Conservation (phyloP, 2,797 vertebrate genomes). For the Gobionotothen gibberifrons region DNA sequence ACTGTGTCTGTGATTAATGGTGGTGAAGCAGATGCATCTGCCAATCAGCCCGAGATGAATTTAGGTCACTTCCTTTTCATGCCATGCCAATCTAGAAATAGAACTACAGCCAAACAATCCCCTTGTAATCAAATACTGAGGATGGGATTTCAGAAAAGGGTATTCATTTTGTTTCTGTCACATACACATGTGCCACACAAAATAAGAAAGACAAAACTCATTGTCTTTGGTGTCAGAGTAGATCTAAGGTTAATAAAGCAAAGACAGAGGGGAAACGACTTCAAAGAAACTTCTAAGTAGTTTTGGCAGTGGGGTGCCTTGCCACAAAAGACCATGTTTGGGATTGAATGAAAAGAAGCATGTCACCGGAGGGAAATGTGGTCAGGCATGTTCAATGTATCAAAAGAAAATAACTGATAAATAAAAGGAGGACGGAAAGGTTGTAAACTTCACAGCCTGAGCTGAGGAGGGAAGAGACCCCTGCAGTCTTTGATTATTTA, state of each 20-base stretch:
- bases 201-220: constrained; percentile 2
- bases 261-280: constrained; percentile 66
- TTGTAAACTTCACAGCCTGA: constrained; percentile 81
- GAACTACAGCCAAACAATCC: constrained; percentile 35
- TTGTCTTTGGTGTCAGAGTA: constrained; percentile 47
- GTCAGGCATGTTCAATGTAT: constrained; percentile 72
- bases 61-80: constrained; percentile 67
- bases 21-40: constrained; percentile 71
- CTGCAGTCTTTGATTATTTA: constrained; percentile 78
- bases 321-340: constrained; percentile 76
- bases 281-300: constrained; percentile 78
- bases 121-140: constrained; percentile 58
- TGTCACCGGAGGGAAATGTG: constrained; percentile 81
- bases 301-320: constrained; percentile 71
- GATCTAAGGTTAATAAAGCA: constrained; percentile 71
- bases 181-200: constrained; percentile 1
- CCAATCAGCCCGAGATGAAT: constrained; percentile 73
- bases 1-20: constrained; percentile 23
- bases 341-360: constrained; percentile 73
- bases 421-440: constrained; percentile 80
- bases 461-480: constrained; percentile 71
- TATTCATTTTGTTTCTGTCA: constrained; percentile 10
- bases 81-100: constrained; percentile 61
- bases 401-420: constrained; percentile 77
- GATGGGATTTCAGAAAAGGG: constrained; percentile 47